These are phyloP conservation scores for Orthosia gracilis DNA, from an alignment of 2,888 invertebrate species.

Conservation along the genomic window DNA sequence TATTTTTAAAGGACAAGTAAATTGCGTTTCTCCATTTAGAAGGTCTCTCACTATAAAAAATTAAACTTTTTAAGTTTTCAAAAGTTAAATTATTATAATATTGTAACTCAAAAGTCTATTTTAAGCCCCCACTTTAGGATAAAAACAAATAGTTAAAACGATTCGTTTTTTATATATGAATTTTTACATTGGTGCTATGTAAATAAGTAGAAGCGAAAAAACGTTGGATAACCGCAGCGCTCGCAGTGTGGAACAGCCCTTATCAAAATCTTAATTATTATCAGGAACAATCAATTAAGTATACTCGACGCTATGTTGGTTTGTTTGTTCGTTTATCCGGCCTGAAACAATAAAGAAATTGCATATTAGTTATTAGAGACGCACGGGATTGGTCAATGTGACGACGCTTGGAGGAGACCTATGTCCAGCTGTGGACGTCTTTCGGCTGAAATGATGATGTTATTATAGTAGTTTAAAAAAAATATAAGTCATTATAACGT, in stretches of 20 bases:
- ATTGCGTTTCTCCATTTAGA: too few relatives aligned
- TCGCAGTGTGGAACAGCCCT: constrained; percentile 71
- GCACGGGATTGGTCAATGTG: too few relatives aligned
- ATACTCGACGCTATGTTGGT: constrained; percentile 71
- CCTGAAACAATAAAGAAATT: constrained; percentile 77
- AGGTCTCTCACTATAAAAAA: constrained; percentile 8
- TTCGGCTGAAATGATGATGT: too few relatives aligned
- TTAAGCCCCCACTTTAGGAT: constrained; percentile 41
- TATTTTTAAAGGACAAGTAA: background rate
- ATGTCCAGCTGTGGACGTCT: too few relatives aligned
- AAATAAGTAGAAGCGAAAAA: constrained; percentile 42
- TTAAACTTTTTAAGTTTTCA: constrained; percentile 4
- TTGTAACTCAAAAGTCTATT: constrained; percentile 36
- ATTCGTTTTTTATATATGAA: background rate
- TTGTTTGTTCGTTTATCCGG: constrained; percentile 70
- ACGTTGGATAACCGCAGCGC: constrained; percentile 70
- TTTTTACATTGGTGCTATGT: constrained; percentile 15
- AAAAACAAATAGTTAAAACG: background rate
- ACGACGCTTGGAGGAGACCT: too few relatives aligned
- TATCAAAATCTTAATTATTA: constrained; percentile 73
- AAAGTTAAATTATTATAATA: background rate
- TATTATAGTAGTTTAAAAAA: too few relatives aligned
- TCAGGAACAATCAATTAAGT: constrained; percentile 87
- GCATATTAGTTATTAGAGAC: too few relatives aligned
- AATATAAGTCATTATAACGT: too few relatives aligned